Conservation (phyloP, 35 echinoderm and acorn worm genomes). For the Strongylocentrotus purpuratus region DNA sequence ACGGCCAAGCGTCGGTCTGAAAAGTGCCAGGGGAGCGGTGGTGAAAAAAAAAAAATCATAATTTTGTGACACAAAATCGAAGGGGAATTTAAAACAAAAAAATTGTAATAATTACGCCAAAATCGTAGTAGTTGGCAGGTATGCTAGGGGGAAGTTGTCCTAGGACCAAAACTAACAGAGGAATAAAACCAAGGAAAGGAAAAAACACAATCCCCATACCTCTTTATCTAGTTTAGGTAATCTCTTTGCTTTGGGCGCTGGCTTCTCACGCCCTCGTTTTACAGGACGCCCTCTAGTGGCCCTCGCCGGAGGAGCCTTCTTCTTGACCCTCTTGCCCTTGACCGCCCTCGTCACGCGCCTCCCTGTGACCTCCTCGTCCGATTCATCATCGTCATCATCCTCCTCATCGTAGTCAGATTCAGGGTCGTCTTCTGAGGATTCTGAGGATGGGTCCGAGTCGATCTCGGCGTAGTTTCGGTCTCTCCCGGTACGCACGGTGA, state of each 20-base stretch:
- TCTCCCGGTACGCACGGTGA: neutral
- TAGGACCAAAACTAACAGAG: too few species aligned
- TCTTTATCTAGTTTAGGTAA: neutral
- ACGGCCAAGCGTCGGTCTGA: too few species aligned
- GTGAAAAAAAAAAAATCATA: too few species aligned
- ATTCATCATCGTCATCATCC: neutral
- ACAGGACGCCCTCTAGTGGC: neutral
- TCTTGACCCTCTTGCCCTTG: neutral
- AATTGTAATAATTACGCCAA: too few species aligned
- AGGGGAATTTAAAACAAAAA: too few species aligned
- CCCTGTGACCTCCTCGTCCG: neutral
- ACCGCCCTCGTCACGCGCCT: neutral
- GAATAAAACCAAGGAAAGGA: too few species aligned
- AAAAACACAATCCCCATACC: neutral
- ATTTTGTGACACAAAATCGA: too few species aligned
- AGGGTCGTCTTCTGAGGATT: constrained; percentile 31
- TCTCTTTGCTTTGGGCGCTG: neutral
- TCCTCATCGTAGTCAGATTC: constrained; percentile 70
- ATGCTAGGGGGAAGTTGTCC: too few species aligned
- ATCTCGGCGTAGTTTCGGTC: constrained; percentile 36
- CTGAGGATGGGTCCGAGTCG: constrained; percentile 9
- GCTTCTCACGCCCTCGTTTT: neutral
- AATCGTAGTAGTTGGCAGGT: too few species aligned
- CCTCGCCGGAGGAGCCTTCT: neutral
- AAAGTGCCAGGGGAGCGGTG: too few species aligned